These are phyloP conservation scores for Mus spicilegus DNA, from an alignment of 2,113 vertebrate species.

Conservation along the genomic window DNA sequence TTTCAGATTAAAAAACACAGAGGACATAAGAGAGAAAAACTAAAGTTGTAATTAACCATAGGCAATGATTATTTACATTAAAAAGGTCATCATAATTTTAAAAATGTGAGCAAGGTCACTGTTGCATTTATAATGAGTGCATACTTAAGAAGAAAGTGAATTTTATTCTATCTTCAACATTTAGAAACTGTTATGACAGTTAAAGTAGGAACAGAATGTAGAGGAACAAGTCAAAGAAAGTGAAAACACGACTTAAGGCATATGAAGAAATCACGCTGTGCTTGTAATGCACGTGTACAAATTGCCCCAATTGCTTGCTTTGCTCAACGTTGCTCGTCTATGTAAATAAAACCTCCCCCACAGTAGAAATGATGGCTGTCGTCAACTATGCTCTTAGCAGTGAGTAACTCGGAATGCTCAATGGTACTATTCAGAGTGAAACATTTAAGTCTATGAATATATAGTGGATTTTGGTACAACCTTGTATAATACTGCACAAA, in stretches of 20 bases:
- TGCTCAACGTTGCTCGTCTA: background rate
- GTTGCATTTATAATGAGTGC: background rate
- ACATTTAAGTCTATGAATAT: background rate
- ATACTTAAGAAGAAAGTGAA: slow-evolving; percentile 1
- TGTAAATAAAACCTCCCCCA: background rate
- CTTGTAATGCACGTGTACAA: background rate
- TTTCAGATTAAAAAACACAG: background rate
- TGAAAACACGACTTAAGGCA: background rate
- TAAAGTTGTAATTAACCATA: background rate
- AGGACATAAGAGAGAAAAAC: background rate
- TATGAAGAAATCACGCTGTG: background rate
- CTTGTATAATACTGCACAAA: slow-evolving; percentile 1
- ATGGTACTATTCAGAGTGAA: background rate
- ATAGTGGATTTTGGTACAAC: background rate
- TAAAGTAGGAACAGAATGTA: background rate
- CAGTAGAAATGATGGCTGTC: background rate
- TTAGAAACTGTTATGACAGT: background rate
- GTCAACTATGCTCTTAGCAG: background rate
- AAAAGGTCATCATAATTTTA: background rate
- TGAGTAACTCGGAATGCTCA: background rate
- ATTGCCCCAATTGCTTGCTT: background rate
- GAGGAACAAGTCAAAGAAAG: slow-evolving; percentile 19
- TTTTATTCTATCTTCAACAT: background rate
- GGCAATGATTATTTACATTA: background rate
- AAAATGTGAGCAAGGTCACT: background rate